Conservation (phyloP, 2,113 vertebrate genomes). For the Albula glossodonta region DNA sequence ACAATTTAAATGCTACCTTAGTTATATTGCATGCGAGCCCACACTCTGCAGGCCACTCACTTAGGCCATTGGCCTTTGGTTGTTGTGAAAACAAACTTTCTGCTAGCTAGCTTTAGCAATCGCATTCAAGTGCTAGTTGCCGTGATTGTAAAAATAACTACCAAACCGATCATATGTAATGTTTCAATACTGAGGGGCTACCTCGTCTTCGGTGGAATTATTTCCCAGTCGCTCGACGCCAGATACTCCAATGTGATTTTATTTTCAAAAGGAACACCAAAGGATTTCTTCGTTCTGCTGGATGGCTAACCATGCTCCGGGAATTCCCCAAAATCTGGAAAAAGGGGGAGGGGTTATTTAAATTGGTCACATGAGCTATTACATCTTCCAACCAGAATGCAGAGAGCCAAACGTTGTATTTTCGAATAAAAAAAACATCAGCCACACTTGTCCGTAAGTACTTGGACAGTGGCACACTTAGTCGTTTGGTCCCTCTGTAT, state of each 20-base stretch:
- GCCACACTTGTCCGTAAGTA: no score
- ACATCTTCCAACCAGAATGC: background rate
- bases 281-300: background rate
- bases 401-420: background rate
- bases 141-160: background rate
- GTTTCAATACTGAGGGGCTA: background rate
- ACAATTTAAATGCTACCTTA: background rate
- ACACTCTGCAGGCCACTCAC: background rate
- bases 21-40: no score
- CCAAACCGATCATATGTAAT: background rate
- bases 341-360: background rate
- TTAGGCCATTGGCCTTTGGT: no score
- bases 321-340: conserved; percentile 29
- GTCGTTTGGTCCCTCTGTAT: no score
- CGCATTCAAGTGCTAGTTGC: background rate
- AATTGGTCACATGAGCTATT: background rate
- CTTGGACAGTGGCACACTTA: no score
- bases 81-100: background rate
- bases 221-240: background rate
- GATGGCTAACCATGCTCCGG: conserved; percentile 21
- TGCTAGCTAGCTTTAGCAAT: background rate
- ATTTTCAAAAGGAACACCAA: background rate
- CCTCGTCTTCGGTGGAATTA: background rate
- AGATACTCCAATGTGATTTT: background rate
- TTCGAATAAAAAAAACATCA: background rate